phyloP scores from a whole-genome alignment of 2,888 invertebrate genomes.

The Schrankia costaestrigalis region DNA sequence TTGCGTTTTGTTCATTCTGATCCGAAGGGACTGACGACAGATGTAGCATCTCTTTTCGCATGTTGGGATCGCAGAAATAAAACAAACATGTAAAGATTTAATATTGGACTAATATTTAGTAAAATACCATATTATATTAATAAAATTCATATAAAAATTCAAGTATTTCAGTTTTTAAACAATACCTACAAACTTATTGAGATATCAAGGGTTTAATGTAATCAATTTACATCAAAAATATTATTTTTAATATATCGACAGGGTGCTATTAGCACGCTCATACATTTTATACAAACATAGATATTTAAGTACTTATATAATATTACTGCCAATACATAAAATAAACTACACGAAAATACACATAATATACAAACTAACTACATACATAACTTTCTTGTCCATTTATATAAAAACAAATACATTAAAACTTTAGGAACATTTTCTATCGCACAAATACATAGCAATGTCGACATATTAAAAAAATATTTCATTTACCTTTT shows the following conservation, averaged over 20 bases:
- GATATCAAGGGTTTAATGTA: slow-evolving; percentile 16
- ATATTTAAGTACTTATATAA: too few species aligned
- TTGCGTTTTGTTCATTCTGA: too few species aligned
- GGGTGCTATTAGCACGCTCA: too few species aligned
- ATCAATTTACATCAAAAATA: too few species aligned
- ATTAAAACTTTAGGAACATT: slow-evolving; percentile 33
- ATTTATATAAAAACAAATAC: slow-evolving; percentile 11
- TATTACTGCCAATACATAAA: too few species aligned
- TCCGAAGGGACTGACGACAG: too few species aligned
- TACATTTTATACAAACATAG: too few species aligned
- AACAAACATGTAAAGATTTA: slow-evolving; percentile 69
- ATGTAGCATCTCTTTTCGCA: too few species aligned
- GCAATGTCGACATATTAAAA: slow-evolving; percentile 15
- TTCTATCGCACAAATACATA: slow-evolving; percentile 11
- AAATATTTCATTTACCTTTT: slow-evolving; percentile 7
- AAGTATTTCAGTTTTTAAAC: slow-evolving; percentile 75
- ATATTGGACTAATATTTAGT: slow-evolving; percentile 80
- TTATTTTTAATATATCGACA: too few species aligned
- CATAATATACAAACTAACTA: too few species aligned
- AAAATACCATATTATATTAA: slow-evolving; percentile 79
- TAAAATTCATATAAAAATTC: slow-evolving; percentile 80
- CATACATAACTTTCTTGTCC: too few species aligned
- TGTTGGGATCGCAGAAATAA: slow-evolving; percentile 43
- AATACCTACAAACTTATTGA: slow-evolving; percentile 53
- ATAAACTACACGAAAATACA: too few species aligned